Evolutionary conservation across 2,888 invertebrate species (phyloP).

Genomic region (Zaprionus obscuricornis): DNA sequence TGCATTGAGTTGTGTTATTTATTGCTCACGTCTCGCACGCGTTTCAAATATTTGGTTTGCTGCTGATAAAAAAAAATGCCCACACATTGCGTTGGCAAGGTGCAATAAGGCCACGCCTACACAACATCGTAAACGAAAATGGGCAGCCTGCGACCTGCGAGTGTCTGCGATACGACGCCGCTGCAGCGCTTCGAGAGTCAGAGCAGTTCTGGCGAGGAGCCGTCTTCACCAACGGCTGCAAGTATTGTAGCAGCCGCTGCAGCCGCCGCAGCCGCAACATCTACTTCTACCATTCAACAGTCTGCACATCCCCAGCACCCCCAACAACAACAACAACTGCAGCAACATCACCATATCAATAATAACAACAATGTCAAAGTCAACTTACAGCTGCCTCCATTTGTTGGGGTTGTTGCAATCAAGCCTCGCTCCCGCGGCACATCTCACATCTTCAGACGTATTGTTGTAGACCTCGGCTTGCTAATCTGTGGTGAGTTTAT

Average conservation of each 20-base stretch:
- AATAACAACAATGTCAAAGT: constrained; percentile 72
- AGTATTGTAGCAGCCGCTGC: constrained; percentile 49
- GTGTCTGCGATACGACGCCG: constrained; percentile 79
- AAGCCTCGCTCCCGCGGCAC: constrained; percentile 46
- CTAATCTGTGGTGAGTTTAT: constrained; percentile 73
- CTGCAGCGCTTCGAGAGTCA: constrained; percentile 77
- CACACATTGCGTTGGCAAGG: constrained; percentile 52
- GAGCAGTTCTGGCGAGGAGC: constrained; percentile 79
- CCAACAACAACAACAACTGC: constrained; percentile 21
- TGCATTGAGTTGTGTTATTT: constrained; percentile 25
- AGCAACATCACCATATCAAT: constrained; percentile 42
- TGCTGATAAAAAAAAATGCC: constrained; percentile 60
- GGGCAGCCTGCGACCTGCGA: constrained; percentile 70
- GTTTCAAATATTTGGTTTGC: constrained; percentile 59
- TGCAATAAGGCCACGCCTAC: constrained; percentile 45
- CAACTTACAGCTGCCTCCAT: constrained; percentile 69
- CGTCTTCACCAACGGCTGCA: constrained; percentile 73
- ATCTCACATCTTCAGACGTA: constrained; percentile 64
- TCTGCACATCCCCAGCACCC: no score
- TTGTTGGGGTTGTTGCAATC: constrained; percentile 33
- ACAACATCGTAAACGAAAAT: constrained; percentile 28
- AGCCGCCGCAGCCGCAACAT: constrained; percentile 19
- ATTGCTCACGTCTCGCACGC: constrained; percentile 26
- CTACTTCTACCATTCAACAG: no score
- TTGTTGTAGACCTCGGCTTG: constrained; percentile 64